Conservation (phyloP, 2,113 vertebrate genomes). For the Ascaphus truei region DNA sequence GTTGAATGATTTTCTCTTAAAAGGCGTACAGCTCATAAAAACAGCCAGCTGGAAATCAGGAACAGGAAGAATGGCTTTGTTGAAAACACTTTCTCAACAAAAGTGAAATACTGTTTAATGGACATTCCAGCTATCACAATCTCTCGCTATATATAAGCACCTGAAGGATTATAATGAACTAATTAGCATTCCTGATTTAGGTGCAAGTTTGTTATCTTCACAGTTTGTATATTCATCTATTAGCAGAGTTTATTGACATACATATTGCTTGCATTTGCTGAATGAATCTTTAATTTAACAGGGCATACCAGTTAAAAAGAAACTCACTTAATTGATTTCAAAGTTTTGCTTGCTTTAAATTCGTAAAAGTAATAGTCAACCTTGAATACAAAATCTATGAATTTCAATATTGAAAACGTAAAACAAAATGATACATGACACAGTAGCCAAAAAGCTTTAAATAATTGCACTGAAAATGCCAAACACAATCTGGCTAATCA, state of each 20-base stretch:
- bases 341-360: too few species aligned
- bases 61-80: slow-evolving; percentile 55
- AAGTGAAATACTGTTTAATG: slow-evolving; percentile 57
- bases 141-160: slow-evolving; percentile 64
- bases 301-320: too few species aligned
- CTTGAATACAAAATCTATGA: too few species aligned
- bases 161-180: slow-evolving; percentile 66
- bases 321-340: too few species aligned
- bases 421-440: too few species aligned
- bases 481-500: too few species aligned
- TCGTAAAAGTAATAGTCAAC: too few species aligned
- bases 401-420: too few species aligned
- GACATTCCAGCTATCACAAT: slow-evolving; percentile 55
- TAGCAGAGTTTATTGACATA: slow-evolving; percentile 62
- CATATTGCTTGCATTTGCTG: slow-evolving; percentile 58
- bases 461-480: too few species aligned
- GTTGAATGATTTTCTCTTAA: slow-evolving; percentile 56
- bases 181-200: slow-evolving; percentile 67
- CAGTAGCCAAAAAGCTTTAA: too few species aligned
- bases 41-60: slow-evolving; percentile 57
- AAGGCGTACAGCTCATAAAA: slow-evolving; percentile 59
- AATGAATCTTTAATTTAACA: slow-evolving; percentile 50
- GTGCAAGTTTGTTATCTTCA: slow-evolving; percentile 58
- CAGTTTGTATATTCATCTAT: slow-evolving; percentile 62
- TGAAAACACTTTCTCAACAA: slow-evolving; percentile 60